Percentiles rank a stretch among this genome's conserved stretches.
These are phyloP conservation scores for Dreissena rostriformis DNA, from an alignment of 1,140 invertebrate genomes.

Conservation along the genomic window DNA sequence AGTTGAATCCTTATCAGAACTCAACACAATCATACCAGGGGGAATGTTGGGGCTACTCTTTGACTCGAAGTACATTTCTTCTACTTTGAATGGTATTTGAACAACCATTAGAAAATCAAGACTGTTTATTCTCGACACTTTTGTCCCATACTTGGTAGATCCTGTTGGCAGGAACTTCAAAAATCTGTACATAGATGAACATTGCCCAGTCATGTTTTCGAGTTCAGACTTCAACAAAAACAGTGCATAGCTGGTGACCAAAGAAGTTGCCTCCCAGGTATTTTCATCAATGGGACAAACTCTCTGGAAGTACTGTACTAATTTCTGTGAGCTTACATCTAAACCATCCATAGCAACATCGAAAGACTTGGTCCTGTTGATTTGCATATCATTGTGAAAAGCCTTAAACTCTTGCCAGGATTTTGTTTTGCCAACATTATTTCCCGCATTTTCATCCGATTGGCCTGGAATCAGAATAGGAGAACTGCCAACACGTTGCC, in stretches of 20 bases:
- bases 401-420: conserved; percentile 50
- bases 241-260: conserved; percentile 69
- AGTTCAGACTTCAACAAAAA: conserved; percentile 67
- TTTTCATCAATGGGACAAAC: conserved; percentile 60
- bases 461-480: not conserved
- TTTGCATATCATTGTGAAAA: conserved; percentile 26
- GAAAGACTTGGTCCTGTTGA: not conserved
- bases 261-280: conserved; percentile 60
- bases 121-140: conserved; percentile 59
- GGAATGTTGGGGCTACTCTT: conserved; percentile 57
- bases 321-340: conserved; percentile 38
- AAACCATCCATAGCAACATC: not conserved
- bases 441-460: conserved; percentile 7
- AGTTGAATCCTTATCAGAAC: conserved; percentile 18
- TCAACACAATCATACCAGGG: conserved; percentile 66
- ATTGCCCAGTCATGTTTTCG: conserved; percentile 22
- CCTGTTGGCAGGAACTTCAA: conserved; percentile 64
- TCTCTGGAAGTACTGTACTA: conserved; percentile 65
- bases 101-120: conserved; percentile 71
- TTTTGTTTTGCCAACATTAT: not conserved
- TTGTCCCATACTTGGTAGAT: conserved; percentile 66
- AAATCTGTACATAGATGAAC: conserved; percentile 57
- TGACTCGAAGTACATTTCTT: conserved; percentile 52
- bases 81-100: conserved; percentile 54
- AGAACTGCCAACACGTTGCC: conserved; percentile 47